Evolutionary conservation across 1,140 invertebrate genomes (phyloP).

Genomic region (Eupeodes corollae): DNA sequence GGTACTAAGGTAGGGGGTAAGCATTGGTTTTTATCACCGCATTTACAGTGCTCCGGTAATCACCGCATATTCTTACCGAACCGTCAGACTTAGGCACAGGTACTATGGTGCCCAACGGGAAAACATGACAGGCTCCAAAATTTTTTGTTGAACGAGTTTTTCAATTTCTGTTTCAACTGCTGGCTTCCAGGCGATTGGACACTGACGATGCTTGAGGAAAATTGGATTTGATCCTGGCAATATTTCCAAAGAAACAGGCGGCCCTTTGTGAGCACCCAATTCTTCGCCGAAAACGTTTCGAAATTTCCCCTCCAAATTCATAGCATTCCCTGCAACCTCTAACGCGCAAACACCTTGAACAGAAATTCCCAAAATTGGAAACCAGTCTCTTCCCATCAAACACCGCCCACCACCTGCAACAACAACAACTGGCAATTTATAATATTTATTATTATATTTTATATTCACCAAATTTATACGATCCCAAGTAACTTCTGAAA

Average conservation of each 20-base stretch:
- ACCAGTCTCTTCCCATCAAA: constrained; percentile 17
- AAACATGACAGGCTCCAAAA: too few relatives aligned
- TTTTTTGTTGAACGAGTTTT: too few relatives aligned
- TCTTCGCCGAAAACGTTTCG: not conserved
- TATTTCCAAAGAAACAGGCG: not conserved
- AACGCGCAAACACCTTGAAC: constrained; percentile 5
- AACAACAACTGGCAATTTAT: constrained; percentile 5
- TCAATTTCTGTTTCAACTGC: not conserved
- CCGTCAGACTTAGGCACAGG: too few relatives aligned
- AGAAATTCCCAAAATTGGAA: constrained; percentile 8
- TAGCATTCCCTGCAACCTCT: not conserved
- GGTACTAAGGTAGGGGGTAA: constrained; percentile 23
- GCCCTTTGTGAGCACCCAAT: not conserved
- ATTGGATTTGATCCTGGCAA: not conserved
- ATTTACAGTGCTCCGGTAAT: too few relatives aligned
- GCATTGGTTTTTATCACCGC: constrained; percentile 27
- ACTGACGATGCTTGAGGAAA: not conserved
- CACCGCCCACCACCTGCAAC: constrained; percentile 4
- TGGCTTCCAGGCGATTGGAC: not conserved
- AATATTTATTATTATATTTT: not conserved
- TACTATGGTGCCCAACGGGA: constrained; percentile 13
- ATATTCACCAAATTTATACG: not conserved
- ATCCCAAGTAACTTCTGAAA: not conserved
- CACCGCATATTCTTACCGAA: too few relatives aligned
- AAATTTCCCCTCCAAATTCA: not conserved